These are phyloP conservation scores for Dryomyza anilis DNA, from an alignment of 2,888 invertebrate genomes.

Conservation along the genomic window DNA sequence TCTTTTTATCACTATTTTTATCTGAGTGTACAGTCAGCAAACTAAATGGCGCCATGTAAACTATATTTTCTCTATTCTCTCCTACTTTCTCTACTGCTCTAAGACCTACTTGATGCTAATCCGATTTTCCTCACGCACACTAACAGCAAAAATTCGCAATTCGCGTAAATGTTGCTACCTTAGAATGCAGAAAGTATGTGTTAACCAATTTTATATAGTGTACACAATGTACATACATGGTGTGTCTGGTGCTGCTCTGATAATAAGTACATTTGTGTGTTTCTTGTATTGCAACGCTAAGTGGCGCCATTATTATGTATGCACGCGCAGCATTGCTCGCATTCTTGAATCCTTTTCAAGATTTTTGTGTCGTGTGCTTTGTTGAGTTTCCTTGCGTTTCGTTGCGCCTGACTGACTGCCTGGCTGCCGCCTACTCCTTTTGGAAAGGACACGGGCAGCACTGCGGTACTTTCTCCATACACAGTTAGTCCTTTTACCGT, in stretches of 20 bases:
- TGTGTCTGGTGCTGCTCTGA: no score
- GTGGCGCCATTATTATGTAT: slow-evolving; percentile 36
- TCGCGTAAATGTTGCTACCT: no score
- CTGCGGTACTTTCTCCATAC: no score
- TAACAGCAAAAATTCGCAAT: neutral
- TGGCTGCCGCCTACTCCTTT: neutral
- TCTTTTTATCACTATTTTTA: no score
- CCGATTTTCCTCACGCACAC: slow-evolving; percentile 19
- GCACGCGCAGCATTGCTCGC: slow-evolving; percentile 32
- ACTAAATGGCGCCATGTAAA: no score
- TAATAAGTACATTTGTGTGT: slow-evolving; percentile 12
- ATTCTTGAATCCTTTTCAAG: slow-evolving; percentile 30
- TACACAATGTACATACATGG: no score
- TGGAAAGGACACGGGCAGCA: no score
- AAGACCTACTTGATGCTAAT: slow-evolving; percentile 20
- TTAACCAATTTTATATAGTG: no score
- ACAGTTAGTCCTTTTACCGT: no score
- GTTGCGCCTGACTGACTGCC: neutral
- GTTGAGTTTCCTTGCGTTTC: slow-evolving; percentile 3
- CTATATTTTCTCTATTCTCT: no score
- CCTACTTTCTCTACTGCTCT: slow-evolving; percentile 7
- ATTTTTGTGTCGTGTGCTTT: slow-evolving; percentile 17
- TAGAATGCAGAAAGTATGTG: no score
- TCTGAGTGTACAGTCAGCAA: no score
- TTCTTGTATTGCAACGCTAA: slow-evolving; percentile 20